These are phyloP conservation scores for Bucco capensis DNA, from an alignment of 2,113 vertebrate genomes.

Conservation along the genomic window DNA sequence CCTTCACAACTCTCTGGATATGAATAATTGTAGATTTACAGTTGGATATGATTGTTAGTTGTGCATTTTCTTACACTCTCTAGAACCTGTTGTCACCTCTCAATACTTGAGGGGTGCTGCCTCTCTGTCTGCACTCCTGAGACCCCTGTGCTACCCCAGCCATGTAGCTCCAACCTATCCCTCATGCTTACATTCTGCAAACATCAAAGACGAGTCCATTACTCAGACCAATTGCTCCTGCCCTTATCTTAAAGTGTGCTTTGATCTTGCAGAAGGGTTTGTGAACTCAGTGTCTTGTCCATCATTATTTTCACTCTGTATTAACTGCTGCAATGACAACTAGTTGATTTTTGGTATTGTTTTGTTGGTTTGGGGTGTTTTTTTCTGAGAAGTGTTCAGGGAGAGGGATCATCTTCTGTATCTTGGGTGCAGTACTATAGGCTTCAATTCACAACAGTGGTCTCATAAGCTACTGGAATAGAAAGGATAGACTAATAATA, in stretches of 20 bases:
- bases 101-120: background rate
- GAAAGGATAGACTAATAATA: background rate
- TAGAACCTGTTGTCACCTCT: background rate
- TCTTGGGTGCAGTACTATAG: background rate
- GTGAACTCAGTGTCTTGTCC: background rate
- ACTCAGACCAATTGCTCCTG: background rate
- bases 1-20: background rate
- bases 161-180: accelerated
- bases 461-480: background rate
- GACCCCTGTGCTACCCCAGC: background rate
- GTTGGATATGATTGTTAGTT: background rate
- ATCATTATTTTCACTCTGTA: background rate
- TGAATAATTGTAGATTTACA: background rate
- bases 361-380: no score
- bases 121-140: background rate
- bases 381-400: background rate
- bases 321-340: background rate
- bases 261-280: background rate
- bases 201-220: background rate
- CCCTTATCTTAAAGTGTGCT: background rate
- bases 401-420: background rate
- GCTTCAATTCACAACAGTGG: background rate
- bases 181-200: background rate
- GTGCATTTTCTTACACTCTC: background rate
- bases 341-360: background rate